A percentile compares a stretch with the other conserved stretches of the same genome.
phyloP scores from a whole-genome alignment of 1,140 invertebrate species.

The Hormaphis cornu region DNA sequence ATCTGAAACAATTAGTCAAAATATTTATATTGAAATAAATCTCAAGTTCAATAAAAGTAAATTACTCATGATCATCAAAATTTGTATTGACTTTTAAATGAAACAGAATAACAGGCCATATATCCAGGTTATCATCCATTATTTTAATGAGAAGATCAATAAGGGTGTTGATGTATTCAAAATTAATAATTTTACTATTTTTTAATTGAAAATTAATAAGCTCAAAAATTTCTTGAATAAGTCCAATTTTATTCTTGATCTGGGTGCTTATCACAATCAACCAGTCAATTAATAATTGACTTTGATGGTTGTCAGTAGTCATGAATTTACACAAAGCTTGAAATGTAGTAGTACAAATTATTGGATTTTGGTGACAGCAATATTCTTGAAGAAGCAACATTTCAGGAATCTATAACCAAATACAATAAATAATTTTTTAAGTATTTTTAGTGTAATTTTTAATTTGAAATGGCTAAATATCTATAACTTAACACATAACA shows the following conservation, averaged over 20 bases:
- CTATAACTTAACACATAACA: neutral
- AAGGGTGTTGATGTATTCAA: neutral
- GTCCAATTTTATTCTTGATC: slow-evolving; percentile 6
- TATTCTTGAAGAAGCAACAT: slow-evolving; percentile 26
- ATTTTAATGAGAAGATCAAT: slow-evolving; percentile 9
- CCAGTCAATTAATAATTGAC: slow-evolving; percentile 14
- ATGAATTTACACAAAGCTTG: slow-evolving; percentile 6
- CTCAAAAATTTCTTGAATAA: slow-evolving; percentile 26
- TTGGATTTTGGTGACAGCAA: slow-evolving; percentile 20
- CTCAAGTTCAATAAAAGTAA: neutral
- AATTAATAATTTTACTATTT: neutral
- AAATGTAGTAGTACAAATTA: neutral
- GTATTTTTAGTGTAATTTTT: neutral
- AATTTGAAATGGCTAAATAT: neutral
- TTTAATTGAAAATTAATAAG: neutral
- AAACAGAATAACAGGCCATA: neutral
- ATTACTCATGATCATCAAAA: neutral
- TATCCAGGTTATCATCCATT: slow-evolving; percentile 11
- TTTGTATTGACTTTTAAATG: neutral
- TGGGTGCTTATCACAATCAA: neutral
- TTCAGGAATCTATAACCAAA: slow-evolving; percentile 13
- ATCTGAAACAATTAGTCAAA: neutral
- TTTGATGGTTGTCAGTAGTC: slow-evolving; percentile 4
- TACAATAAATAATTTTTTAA: neutral
- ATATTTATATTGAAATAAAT: neutral